Percentiles rank a stretch among this genome's conserved stretches.
Evolutionary conservation across 2,888 invertebrate species (phyloP).

Genomic region (Ariolimax columbianus): DNA sequence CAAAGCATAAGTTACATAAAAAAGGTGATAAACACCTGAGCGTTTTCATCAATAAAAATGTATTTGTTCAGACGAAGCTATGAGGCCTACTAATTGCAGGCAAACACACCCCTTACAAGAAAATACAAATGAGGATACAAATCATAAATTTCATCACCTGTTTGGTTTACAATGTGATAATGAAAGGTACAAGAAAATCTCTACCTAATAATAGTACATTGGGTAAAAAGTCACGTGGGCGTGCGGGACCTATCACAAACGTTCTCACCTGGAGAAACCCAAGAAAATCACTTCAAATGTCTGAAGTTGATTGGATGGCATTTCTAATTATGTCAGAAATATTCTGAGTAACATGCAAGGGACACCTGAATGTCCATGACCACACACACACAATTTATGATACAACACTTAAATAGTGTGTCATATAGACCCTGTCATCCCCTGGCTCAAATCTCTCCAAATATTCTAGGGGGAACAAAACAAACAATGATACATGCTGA

Average conservation of each 20-base stretch:
- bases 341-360: neutral
- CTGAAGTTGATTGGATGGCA: neutral
- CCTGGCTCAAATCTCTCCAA: too few relatives aligned
- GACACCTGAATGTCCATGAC: neutral
- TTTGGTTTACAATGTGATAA: constrained; percentile 15
- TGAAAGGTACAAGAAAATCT: constrained; percentile 5
- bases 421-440: too few relatives aligned
- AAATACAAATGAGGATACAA: constrained; percentile 17
- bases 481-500: too few relatives aligned
- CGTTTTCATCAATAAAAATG: constrained; percentile 33
- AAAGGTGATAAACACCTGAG: too few relatives aligned
- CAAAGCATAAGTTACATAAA: too few relatives aligned
- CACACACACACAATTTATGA: neutral
- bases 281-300: neutral
- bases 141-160: neutral
- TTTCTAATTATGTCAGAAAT: neutral
- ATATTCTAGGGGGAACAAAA: too few relatives aligned
- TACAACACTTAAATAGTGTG: neutral
- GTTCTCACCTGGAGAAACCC: neutral
- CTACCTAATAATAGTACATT: neutral
- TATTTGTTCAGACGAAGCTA: constrained; percentile 35
- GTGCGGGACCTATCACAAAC: neutral
- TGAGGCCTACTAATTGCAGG: constrained; percentile 1
- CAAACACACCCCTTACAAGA: constrained; percentile 22
- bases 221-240: neutral